Base-by-base conservation (phyloP, 2,797 vertebrate genomes). In the Siniperca scherzeri region DNA sequence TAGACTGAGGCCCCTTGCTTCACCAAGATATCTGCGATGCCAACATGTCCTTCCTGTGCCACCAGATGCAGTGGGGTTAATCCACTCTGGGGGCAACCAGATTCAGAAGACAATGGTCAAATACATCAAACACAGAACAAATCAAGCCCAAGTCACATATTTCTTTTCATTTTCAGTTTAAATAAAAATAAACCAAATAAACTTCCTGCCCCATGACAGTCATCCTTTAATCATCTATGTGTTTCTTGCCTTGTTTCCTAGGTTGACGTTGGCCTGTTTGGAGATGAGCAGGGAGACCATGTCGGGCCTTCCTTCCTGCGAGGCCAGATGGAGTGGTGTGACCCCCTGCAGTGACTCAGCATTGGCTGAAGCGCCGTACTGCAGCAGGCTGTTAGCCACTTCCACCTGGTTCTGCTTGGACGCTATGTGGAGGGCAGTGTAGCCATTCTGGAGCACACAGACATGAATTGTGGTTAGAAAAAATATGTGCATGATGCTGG, bases 341-440 rank as follows among this genome's bases (percentile, higher is more conserved):
- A 99, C 95, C 0, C 98, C 99, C 90, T 99, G 99, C 74, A 97
- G 91, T 0, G 99, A 99, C 91, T 99, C 97, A 0, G 97, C 94
- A 0, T 99, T 99, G 1, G 98, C 96, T 0, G 97, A 98, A 1
- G 97, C 99, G 5, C 98, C 98, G 0, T 97, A 97, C 92, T 99
- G 97, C 93, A 99, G 95, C 88, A 99, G 94, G 69, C 96, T 97
- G 90, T 95, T 95, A 50, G 97, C 98, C 87, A 98, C 97, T 89
- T 99, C 98, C 89, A 98, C 93, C 93, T 99, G 98, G 95, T 99
- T 99, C 95, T 99, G 98, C 94, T 98, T 99, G 89, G 98, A 97
- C 7, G 99, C 98, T 0, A 99, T 98, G 94, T 99, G 99, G 84
- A 99, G 92, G 30, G 99, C 97, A 0, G 98, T 99, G 94, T 99